Base-by-base conservation (phyloP, 2,797 vertebrate species). In the Pseudochromis fuscus region DNA sequence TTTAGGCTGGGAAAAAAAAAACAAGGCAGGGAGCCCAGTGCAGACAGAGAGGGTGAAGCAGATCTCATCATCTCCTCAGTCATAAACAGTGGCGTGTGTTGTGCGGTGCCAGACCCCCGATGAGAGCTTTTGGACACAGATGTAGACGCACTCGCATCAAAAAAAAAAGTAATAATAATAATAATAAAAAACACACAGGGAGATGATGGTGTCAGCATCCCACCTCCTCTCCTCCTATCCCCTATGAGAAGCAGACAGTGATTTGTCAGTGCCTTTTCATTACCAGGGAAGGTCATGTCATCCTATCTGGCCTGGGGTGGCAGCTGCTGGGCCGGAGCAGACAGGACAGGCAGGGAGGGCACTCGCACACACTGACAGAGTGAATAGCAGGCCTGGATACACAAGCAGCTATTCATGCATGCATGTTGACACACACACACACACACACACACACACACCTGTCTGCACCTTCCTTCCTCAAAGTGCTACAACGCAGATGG, bases 181-280 rank as follows among this genome's bases (percentile, higher is more conserved):
- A 51, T 64, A 24, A 55, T 10, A 1, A 44, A 8, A 51, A 5
- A 45, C 28, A 33, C 52, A 51, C 4, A 48, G 40, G 28, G 62
- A 58, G 21, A 74, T 46, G 69, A 67, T 38, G 66, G 66, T 42
- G 77, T 83, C 86, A 86, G 78, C 81, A 74, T 75, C 69, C 45
- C 70, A 67, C 61, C 59, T 70, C 67, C 66, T 62, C 62, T 53
- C 27, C 49, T 28, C 25, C 51, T 31, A 19, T 74, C 78, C 83
- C n/a, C 74, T 79, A 46, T 67, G 85, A 89, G 87, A 70, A 83
- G 82, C 86, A 88, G 87, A 91, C 86, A 90, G 84, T 87, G 87
- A 90, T 91, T 92, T 88, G 87, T 91, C 89, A 86, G 80, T 88
- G 88, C 75, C 89, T 90, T 92, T 90, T 91, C 91, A 93, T 93